phyloP scores from a whole-genome alignment of 2,797 vertebrate genomes.

The Paratrypauchen microcephalus region DNA sequence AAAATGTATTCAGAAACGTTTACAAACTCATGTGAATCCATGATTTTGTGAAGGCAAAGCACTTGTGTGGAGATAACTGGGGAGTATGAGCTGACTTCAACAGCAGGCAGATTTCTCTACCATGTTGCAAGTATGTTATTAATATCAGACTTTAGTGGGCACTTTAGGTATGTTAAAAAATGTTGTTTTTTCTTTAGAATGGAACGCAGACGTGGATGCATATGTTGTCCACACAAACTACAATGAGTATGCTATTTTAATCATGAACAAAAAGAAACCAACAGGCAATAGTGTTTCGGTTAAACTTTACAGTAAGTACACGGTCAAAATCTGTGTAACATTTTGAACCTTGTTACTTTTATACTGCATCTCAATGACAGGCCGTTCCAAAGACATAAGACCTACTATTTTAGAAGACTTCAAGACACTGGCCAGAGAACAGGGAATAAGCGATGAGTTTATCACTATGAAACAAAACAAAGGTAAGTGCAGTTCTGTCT shows the following conservation, averaged over 20 bases:
- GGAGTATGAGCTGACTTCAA: slow-evolving; percentile 66
- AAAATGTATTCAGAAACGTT: too few species aligned
- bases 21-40: background rate
- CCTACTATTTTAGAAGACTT: slow-evolving; percentile 81
- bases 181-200: slow-evolving; percentile 70
- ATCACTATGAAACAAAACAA: slow-evolving; percentile 77
- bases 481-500: slow-evolving; percentile 67
- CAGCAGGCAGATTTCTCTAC: slow-evolving; percentile 70
- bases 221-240: slow-evolving; percentile 91
- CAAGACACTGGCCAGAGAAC: slow-evolving; percentile 74
- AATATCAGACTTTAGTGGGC: background rate
- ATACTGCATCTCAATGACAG: slow-evolving; percentile 58
- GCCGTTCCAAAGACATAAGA: slow-evolving; percentile 77
- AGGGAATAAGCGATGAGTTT: slow-evolving; percentile 74
- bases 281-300: slow-evolving; percentile 61
- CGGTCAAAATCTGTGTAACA: background rate
- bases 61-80: slow-evolving; percentile 58
- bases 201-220: slow-evolving; percentile 72
- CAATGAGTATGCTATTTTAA: slow-evolving; percentile 83
- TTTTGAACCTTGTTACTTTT: too few species aligned
- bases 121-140: slow-evolving; percentile 55
- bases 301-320: slow-evolving; percentile 85
- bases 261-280: slow-evolving; percentile 76
- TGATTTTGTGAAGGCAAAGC: slow-evolving; percentile 54
- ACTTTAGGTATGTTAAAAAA: background rate